These are phyloP conservation scores for Atethmia centrago DNA, from an alignment of 2,888 invertebrate genomes.

Conservation along the genomic window DNA sequence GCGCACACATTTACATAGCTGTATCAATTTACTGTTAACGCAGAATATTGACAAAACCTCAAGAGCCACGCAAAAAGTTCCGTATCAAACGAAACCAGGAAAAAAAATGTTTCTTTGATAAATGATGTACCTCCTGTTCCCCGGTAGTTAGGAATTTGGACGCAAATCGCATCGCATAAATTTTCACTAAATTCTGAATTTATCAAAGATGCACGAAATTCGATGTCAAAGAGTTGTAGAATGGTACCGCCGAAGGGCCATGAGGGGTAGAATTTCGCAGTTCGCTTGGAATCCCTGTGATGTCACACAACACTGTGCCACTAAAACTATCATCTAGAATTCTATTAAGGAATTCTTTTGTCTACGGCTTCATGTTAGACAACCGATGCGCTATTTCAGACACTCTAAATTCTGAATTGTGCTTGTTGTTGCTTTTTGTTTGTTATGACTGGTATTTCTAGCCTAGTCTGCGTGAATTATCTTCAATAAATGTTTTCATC, in stretches of 20 bases:
- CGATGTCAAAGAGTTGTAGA: slow-evolving; percentile 78
- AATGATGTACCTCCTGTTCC: slow-evolving; percentile 63
- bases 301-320: slow-evolving; percentile 68
- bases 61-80: slow-evolving; percentile 45
- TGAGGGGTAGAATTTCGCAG: slow-evolving; percentile 73
- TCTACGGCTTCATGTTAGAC: slow-evolving; percentile 34
- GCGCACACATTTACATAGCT: slow-evolving; percentile 24
- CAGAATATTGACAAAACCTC: slow-evolving; percentile 53
- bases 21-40: slow-evolving; percentile 43
- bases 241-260: slow-evolving; percentile 67
- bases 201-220: slow-evolving; percentile 70
- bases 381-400: slow-evolving; percentile 30
- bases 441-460: slow-evolving; percentile 5
- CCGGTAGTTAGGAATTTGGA: slow-evolving; percentile 61
- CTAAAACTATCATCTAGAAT: slow-evolving; percentile 74
- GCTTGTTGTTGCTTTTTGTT: slow-evolving; percentile 2
- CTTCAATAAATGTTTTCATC: not conserved
- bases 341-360: slow-evolving; percentile 72
- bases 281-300: slow-evolving; percentile 77
- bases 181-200: slow-evolving; percentile 70
- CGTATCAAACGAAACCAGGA: slow-evolving; percentile 40
- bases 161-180: slow-evolving; percentile 63
- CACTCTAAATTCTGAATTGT: slow-evolving; percentile 6
- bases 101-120: slow-evolving; percentile 64
- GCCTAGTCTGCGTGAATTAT: not conserved